A percentile compares a stretch with the other conserved stretches of the same genome.
These are phyloP conservation scores for Steatocranus sp. DNA, from an alignment of 2,797 vertebrate species.

Conservation along the genomic window DNA sequence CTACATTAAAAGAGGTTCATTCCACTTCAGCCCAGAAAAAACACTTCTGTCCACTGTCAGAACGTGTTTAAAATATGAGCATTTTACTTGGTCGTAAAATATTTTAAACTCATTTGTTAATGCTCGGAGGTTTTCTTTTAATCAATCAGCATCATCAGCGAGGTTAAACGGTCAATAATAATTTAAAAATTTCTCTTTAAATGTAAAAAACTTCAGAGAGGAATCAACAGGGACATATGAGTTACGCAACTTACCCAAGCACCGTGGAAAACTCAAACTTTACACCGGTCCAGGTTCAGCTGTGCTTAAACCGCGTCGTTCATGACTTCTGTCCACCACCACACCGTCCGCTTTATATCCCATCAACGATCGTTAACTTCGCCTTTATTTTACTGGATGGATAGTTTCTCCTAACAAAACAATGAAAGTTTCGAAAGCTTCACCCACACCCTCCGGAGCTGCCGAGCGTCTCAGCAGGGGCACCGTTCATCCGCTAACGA, in stretches of 20 bases:
- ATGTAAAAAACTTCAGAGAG: background rate
- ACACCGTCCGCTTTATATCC: background rate
- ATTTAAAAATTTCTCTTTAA: fast-evolving
- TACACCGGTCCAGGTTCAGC: background rate
- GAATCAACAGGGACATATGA: background rate
- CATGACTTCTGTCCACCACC: background rate
- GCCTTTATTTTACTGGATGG: background rate
- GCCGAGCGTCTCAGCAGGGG: background rate
- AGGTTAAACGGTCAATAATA: background rate
- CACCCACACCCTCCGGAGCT: background rate
- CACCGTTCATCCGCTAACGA: background rate
- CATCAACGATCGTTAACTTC: background rate
- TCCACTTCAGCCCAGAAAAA: fast-evolving
- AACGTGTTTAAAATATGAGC: background rate
- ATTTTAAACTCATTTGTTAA: background rate
- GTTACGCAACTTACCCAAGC: background rate
- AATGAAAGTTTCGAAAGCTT: background rate
- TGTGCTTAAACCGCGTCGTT: background rate
- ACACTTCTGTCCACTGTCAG: background rate
- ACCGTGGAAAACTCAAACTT: background rate
- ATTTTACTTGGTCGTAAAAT: background rate
- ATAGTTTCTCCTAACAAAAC: background rate
- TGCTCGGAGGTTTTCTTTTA: background rate
- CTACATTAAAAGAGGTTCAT: background rate
- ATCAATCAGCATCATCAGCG: background rate